Percentiles rank a stretch among this genome's conserved stretches.
Evolutionary conservation across 2,113 vertebrate genomes (phyloP).

Genomic region (Corythoichthys intestinalis): DNA sequence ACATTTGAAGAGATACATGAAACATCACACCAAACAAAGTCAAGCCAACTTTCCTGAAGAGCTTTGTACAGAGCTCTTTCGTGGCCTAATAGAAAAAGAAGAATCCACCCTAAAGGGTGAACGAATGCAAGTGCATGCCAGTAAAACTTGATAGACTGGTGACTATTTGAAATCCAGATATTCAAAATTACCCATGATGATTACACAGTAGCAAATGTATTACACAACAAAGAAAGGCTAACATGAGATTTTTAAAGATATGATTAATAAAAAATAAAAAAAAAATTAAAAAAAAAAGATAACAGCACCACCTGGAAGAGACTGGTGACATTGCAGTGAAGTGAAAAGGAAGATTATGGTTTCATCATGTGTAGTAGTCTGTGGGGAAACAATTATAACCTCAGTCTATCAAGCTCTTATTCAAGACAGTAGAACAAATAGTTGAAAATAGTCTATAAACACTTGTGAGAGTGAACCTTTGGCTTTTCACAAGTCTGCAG

Average conservation of each 20-base stretch:
- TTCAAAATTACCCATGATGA: conserved; percentile 71
- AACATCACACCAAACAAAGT: conserved; percentile 60
- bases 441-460: conserved; percentile 9
- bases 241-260: conserved; percentile 63
- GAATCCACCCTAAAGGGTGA: conserved; percentile 54
- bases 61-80: conserved; percentile 39
- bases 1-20: conserved; percentile 62
- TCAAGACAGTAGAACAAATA: conserved; percentile 14
- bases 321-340: conserved; percentile 57
- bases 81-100: conserved; percentile 37
- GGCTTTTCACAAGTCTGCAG: conserved; percentile 22
- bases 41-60: conserved; percentile 49
- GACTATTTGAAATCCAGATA: conserved; percentile 69
- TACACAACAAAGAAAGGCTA: conserved; percentile 68
- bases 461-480: conserved; percentile 10
- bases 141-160: conserved; percentile 67
- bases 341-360: conserved; percentile 47
- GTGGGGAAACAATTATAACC: conserved; percentile 41
- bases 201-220: conserved; percentile 77
- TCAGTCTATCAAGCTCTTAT: conserved; percentile 32
- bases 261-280: conserved; percentile 64
- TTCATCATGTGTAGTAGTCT: conserved; percentile 40
- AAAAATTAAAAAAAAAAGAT: no score
- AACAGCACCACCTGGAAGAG: conserved; percentile 59
- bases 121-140: conserved; percentile 73